phyloP scores from a whole-genome alignment of 2,888 invertebrate species.

The Drosophila meridiana region DNA sequence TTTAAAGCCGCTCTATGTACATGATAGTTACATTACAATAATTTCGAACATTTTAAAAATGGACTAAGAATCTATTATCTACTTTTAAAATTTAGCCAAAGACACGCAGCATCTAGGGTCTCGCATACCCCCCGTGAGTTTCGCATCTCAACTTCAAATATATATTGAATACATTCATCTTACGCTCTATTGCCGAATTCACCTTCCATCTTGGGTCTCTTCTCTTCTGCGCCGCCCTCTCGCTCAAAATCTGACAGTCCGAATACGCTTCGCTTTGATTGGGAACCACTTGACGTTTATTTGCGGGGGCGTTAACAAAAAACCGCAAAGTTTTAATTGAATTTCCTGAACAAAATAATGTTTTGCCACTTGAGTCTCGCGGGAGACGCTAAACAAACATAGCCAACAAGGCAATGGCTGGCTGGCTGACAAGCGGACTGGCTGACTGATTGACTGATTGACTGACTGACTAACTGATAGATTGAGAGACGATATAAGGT shows the following conservation, averaged over 20 bases:
- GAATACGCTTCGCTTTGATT: constrained; percentile 59
- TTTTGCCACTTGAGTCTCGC: constrained; percentile 79
- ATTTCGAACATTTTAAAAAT: no score
- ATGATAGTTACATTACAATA: not conserved
- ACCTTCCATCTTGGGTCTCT: constrained; percentile 10
- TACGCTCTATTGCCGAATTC: constrained; percentile 3
- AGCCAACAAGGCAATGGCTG: constrained; percentile 38
- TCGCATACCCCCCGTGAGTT: not conserved
- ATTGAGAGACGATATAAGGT: constrained; percentile 41
- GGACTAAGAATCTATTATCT: not conserved
- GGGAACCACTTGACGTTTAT: constrained; percentile 64
- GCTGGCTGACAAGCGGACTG: constrained; percentile 24
- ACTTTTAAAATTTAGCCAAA: not conserved
- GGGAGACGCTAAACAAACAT: constrained; percentile 78
- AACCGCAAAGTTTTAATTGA: constrained; percentile 80
- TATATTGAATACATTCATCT: constrained; percentile 1
- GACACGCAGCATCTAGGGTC: not conserved
- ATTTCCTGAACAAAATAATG: constrained; percentile 79
- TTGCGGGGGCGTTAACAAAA: constrained; percentile 58
- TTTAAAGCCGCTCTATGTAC: no score
- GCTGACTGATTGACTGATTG: constrained; percentile 38
- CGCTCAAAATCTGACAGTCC: not conserved
- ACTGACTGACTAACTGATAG: constrained; percentile 41
- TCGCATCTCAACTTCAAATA: not conserved
- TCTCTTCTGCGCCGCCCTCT: not conserved